Evolutionary conservation across 1,140 invertebrate genomes (phyloP), one percentile per base, ranked within the genome.

Genomic region (Lucilia sericata): DNA sequence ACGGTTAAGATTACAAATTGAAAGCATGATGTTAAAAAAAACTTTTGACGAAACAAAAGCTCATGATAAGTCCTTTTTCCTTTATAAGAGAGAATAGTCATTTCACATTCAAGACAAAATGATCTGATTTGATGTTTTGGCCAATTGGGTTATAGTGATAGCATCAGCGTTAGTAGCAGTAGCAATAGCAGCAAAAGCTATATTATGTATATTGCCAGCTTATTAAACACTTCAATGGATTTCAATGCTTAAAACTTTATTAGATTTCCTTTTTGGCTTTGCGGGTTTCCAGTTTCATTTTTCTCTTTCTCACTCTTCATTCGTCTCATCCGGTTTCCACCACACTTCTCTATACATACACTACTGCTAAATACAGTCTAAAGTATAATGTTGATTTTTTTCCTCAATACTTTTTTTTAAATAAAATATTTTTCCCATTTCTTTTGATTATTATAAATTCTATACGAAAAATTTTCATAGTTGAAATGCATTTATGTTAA

Each of bases 251-350:
- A 70, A 55, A 70, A 70, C 60, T 70, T 70, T 70, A 70, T 70
- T 70, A 70, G 60, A 70, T 70, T 70, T 70, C 60, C 51, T 70
- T 70, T 70, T 70, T 70, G 60, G 60, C 60, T 70, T 70, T 70
- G 60, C 17, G 60, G 60, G 60, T 70, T 70, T 70, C 17, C 60
- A 70, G 60, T 70, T 70, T n/a, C n/a, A n/a, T n/a, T n/a, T n/a
- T n/a, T n/a, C n/a, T n/a, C n/a, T 70, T 70, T 21, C 60, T 19
- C 60, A 2, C 10, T 19, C 17, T 21, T 8, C 19, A 2, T 5
- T 7, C 4, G 1, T n/a, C 51, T 17, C 51, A 55, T 55, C 51
- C 25, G 25, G 25, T 30, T 30, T 30, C 25, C 25, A 30, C 25
- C 3, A 30, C 25, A 30, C 25, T 30, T 30, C 25, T 30, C 25